Base-by-base conservation (phyloP, 2,797 vertebrate species). In the Labeo calbasu region DNA sequence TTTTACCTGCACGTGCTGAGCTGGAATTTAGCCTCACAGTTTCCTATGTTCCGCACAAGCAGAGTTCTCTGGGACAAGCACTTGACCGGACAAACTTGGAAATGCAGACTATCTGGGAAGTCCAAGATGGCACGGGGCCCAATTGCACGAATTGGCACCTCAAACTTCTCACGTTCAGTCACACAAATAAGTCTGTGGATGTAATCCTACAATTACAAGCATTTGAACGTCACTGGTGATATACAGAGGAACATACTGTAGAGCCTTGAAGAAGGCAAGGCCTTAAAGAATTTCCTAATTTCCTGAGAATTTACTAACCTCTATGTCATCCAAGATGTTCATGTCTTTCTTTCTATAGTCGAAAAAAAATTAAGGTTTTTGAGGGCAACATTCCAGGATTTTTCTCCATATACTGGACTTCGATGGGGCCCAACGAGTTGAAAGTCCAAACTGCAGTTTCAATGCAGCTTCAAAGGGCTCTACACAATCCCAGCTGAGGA, bases 41-140 rank as follows among this genome's bases (percentile, higher is more conserved):
- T 96, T 57, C 96, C 96, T 0, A 96, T 70, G 83, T 98, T 99
- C 83, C 88, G 92, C 59, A 98, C 94, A 28, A 97, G 90, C n/a
- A 97, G 91, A 9, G 94, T 95, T 89, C 89, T 97, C 89, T 97
- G 91, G 12, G 94, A 95, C 87, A 89, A 93, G 85, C 93, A 92
- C 88, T 97, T 98, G 55, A 98, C 96, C 0, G 96, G 94, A 78
- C 96, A 97, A 11, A 86, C 2, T 0, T 94, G 94, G 88, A 98
- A 96, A 88, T 92, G 88, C 82, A 98, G 71, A 68, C 95, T 89
- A 59, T 97, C 96, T 0, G 94, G 95, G 87, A 99, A 96, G 87
- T 98, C 96, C 57, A 98, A 90, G 84, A 97, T 90, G 79, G 95
- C 97, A 19, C 97, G 93, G 1, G 96, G 94, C 8, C 97, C 97